Evolutionary conservation across 2,888 invertebrate genomes (phyloP).

Genomic region (Acrocyrtus sp.): DNA sequence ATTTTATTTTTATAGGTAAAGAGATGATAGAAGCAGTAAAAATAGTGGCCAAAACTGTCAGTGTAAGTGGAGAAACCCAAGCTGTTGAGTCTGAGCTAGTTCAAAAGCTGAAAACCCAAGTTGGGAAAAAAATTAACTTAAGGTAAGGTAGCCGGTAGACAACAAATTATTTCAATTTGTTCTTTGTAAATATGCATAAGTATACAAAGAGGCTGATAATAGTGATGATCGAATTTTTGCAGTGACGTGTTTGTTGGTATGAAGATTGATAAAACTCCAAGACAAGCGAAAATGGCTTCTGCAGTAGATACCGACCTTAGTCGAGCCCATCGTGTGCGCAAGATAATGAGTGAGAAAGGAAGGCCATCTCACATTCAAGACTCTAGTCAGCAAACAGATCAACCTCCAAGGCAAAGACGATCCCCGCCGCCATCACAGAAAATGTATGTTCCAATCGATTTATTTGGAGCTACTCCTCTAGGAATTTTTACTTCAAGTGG

Average conservation of each 20-base stretch:
- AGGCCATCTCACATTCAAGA: no score
- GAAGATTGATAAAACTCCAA: conserved; percentile 75
- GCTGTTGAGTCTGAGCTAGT: conserved; percentile 80
- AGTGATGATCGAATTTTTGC: conserved; percentile 64
- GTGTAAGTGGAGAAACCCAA: conserved; percentile 76
- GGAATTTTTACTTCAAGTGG: conserved; percentile 72
- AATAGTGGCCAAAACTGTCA: conserved; percentile 76
- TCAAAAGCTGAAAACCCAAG: conserved; percentile 70
- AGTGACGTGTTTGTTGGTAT: conserved; percentile 81
- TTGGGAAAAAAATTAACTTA: conserved; percentile 47
- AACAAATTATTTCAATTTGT: not conserved
- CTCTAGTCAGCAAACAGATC: not conserved
- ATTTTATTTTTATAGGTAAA: conserved; percentile 51
- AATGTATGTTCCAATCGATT: conserved; percentile 68
- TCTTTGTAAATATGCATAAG: not conserved
- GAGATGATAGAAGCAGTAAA: conserved; percentile 71
- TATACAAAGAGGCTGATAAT: conserved; percentile 49
- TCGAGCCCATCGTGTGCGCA: conserved; percentile 56
- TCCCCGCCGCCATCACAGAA: conserved; percentile 7
- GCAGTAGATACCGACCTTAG: conserved; percentile 34
- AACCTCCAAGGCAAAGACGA: not conserved
- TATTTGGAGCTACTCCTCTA: conserved; percentile 74
- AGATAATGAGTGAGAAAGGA: conserved; percentile 65
- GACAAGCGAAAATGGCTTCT: not conserved
- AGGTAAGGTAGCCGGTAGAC: no score